Base-by-base conservation (phyloP, 2,888 invertebrate species). In the Heteromyza rotundicornis region DNA sequence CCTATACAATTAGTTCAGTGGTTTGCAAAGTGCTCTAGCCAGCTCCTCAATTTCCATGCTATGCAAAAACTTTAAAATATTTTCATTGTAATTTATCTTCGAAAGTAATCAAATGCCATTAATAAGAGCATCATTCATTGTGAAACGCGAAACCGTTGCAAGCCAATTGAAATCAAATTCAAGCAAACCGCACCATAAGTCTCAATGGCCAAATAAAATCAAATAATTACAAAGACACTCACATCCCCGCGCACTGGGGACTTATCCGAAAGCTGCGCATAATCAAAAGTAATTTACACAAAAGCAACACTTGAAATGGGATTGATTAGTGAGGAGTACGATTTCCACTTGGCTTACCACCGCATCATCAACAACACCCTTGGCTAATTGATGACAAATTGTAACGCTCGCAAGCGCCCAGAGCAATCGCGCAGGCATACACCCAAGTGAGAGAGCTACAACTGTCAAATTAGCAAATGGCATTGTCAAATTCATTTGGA, bases 341-440 rank as follows among this genome's bases (percentile, higher is more conserved):
- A 51, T 65, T 75, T 76, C 73, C 76, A 75, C 73, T 76, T 75
- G 74, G 75, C 69, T 75, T 73, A 75, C 74, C 76, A 67, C 76
- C 71, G 70, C 72, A 72, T 75, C 76, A n/a, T n/a, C n/a, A n/a
- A n/a, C n/a, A 75, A 75, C 74, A 75, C 74, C 76, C 74, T 76
- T 71, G 47, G 75, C 74, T 75, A 76, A 75, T 75, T 76, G 74
- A 76, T 75, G 76, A 75, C 74, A 75, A 75, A 75, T 75, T n/a
- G n/a, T n/a, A n/a, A n/a, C 74, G 75, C 74, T 54, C 49, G 40
- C 8, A 47, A 47, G 47, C 19, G 7, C 47, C 47, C 19, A 47
- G 47, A 10, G 16, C 3, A 32, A 5, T 32, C 5, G 32, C 32
- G 7, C 10, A 40, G 47, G 19, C 17, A 20, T 8, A 14, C 47